Evolutionary conservation across 2,888 invertebrate genomes (phyloP).

Genomic region (Cataglyphis livida): DNA sequence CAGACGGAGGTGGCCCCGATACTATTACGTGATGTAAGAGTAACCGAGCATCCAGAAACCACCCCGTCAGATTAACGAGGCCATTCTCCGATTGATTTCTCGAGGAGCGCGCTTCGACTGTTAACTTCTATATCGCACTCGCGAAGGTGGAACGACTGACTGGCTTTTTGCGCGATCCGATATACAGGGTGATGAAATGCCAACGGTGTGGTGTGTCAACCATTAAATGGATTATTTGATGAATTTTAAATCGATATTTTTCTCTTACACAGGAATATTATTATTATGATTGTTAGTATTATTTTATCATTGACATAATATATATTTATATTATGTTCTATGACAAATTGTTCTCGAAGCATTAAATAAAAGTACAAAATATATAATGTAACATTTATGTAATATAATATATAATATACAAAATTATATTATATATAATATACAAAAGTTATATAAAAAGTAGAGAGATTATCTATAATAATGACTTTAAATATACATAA

Average conservation of each 20-base stretch:
- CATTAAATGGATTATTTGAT: constrained; percentile 39
- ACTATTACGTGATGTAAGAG: constrained; percentile 84
- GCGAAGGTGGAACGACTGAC: constrained; percentile 60
- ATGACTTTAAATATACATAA: background rate
- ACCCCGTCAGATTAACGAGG: constrained; percentile 84
- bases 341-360: background rate
- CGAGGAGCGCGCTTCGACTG: constrained; percentile 79
- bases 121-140: constrained; percentile 76
- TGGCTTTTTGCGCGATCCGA: constrained; percentile 60
- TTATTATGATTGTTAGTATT: background rate
- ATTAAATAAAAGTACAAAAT: background rate
- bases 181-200: constrained; percentile 33
- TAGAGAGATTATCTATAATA: background rate
- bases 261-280: background rate
- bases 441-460: background rate
- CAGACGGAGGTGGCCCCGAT: constrained; percentile 77
- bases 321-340: background rate
- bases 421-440: background rate
- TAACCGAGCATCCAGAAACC: constrained; percentile 79
- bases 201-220: background rate
- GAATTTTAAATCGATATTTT: background rate
- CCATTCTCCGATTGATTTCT: constrained; percentile 85
- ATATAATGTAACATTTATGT: background rate
- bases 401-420: background rate
- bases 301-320: background rate